A percentile compares a stretch with the other conserved stretches of the same genome.
These are phyloP conservation scores for Pithys albifrons DNA, from an alignment of 2,113 vertebrate species.

Conservation along the genomic window DNA sequence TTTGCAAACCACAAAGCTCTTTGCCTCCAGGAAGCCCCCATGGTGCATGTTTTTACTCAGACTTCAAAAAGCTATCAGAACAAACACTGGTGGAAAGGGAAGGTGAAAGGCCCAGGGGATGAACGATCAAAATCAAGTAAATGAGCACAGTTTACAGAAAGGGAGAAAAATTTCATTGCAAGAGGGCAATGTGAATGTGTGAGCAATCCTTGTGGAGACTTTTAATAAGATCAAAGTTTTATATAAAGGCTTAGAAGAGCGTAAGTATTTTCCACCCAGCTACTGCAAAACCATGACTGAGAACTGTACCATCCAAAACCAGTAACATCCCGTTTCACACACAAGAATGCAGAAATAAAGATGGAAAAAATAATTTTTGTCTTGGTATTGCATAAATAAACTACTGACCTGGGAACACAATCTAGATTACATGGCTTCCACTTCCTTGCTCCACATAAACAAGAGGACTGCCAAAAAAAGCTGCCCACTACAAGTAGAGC, in stretches of 20 bases:
- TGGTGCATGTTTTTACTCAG: conserved; percentile 5
- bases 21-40: conserved; percentile 6
- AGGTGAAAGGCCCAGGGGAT: conserved; percentile 49
- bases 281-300: background rate
- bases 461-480: background rate
- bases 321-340: background rate
- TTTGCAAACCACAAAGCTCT: conserved; percentile 37
- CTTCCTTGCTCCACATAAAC: fast-evolving
- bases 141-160: conserved; percentile 9
- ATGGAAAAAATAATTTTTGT: background rate
- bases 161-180: background rate
- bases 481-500: background rate
- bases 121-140: conserved; percentile 7
- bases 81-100: conserved; percentile 28
- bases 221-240: background rate
- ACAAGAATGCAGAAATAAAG: background rate
- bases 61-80: conserved; percentile 47
- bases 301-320: background rate
- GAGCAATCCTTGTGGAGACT: background rate
- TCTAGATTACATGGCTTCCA: background rate
- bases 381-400: background rate
- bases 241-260: background rate
- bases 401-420: background rate
- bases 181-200: background rate
- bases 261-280: background rate